Evolutionary conservation across 2,113 vertebrate genomes (phyloP).

Genomic region (Petrocephalus zakoni): DNA sequence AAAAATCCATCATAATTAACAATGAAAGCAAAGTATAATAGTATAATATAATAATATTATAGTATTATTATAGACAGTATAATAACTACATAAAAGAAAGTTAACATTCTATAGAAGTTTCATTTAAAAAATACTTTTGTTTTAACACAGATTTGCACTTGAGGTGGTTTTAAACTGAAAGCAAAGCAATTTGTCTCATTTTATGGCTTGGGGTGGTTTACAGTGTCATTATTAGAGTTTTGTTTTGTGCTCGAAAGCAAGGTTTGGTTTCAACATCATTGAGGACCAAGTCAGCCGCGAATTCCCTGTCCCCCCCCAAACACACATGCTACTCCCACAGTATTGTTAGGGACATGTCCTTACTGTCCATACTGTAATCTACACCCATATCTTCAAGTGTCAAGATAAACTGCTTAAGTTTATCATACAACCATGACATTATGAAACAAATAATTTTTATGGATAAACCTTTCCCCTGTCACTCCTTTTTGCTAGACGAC

Average conservation of each 20-base stretch:
- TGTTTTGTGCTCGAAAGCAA: background rate
- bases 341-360: background rate
- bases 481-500: background rate
- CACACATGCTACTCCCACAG: background rate
- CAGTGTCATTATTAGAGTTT: background rate
- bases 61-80: too few species aligned
- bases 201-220: background rate
- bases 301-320: background rate
- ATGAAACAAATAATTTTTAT: background rate
- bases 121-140: slow-evolving; percentile 43
- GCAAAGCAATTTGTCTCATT: slow-evolving; percentile 31
- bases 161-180: slow-evolving; percentile 44
- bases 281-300: background rate
- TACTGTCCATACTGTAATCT: background rate
- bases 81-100: background rate
- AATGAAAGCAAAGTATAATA: slow-evolving; percentile 31
- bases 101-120: slow-evolving; percentile 36
- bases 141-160: slow-evolving; percentile 61
- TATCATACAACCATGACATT: background rate
- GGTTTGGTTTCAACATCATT: background rate
- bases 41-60: too few species aligned
- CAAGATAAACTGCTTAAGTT: background rate
- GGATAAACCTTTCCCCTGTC: background rate
- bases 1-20: slow-evolving; percentile 29
- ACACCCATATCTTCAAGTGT: background rate